Evolutionary conservation across 2,797 vertebrate species (phyloP).

Genomic region (Chromis chromis): DNA sequence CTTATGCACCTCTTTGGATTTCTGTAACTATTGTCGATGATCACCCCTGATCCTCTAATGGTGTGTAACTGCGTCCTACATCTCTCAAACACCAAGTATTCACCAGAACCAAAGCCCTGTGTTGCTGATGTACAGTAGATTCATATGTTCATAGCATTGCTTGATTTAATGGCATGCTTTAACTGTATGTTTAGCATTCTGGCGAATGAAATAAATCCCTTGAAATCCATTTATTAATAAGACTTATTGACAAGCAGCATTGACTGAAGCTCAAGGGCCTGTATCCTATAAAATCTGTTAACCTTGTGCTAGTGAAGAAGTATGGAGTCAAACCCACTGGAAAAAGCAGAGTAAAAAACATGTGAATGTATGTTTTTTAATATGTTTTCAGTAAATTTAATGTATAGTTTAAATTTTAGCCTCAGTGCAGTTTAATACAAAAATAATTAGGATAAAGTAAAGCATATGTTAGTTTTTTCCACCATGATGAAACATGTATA

Average conservation of each 20-base stretch:
- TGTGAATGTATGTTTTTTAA: conserved; percentile 17
- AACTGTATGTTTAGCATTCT: conserved; percentile 52
- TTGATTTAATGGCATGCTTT: conserved; percentile 29
- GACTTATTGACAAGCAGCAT: conserved; percentile 71
- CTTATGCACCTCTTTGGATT: neutral
- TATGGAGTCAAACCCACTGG: conserved; percentile 40
- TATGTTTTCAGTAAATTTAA: conserved; percentile 8
- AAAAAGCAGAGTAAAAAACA: conserved; percentile 6
- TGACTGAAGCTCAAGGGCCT: conserved; percentile 62
- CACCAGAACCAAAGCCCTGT: conserved; percentile 7
- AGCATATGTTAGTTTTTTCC: neutral
- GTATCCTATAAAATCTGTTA: conserved; percentile 67
- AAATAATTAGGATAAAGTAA: neutral
- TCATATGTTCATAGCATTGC: conserved; percentile 24
- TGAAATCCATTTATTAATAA: conserved; percentile 77
- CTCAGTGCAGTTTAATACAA: conserved; percentile 17
- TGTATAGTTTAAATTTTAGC: conserved; percentile 11
- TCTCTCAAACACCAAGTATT: conserved; percentile 20
- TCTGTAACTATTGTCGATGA: conserved; percentile 6
- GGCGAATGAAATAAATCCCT: conserved; percentile 70
- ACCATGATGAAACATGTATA: neutral
- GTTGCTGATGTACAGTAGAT: conserved; percentile 22
- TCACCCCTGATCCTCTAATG: conserved; percentile 9
- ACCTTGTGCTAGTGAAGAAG: conserved; percentile 57
- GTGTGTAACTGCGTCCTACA: neutral